Conservation (phyloP, 2,797 vertebrate species). For the Microctenopoma lineatum region DNA sequence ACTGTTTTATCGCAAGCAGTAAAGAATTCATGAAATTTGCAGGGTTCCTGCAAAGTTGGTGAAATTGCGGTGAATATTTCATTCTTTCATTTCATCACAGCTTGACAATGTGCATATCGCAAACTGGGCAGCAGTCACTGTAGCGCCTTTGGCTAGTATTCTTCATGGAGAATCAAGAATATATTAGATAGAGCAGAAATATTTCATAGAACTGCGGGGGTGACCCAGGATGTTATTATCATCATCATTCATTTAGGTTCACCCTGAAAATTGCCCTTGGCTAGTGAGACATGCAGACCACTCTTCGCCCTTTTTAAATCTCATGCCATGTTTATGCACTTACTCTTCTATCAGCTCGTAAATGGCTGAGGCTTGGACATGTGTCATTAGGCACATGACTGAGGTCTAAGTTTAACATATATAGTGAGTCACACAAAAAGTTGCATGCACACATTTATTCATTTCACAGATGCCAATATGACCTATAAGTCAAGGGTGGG, state of each 20-base stretch:
- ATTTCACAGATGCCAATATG: slow-evolving; percentile 58
- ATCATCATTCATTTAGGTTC: slow-evolving; percentile 69
- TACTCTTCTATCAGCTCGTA: slow-evolving; percentile 30
- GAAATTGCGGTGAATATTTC: slow-evolving; percentile 65
- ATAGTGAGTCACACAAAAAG: slow-evolving; percentile 19
- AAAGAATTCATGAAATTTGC: slow-evolving; percentile 55
- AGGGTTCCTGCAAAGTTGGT: slow-evolving; percentile 38
- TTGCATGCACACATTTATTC: slow-evolving; percentile 54
- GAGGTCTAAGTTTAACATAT: slow-evolving; percentile 19
- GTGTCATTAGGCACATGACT: slow-evolving; percentile 40
- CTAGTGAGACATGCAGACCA: slow-evolving; percentile 54
- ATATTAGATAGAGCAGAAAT: slow-evolving; percentile 50
- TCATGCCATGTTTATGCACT: slow-evolving; percentile 56
- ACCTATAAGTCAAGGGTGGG: slow-evolving; percentile 48
- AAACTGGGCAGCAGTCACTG: slow-evolving; percentile 28
- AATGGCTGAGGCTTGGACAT: slow-evolving; percentile 16
- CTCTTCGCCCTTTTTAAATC: slow-evolving; percentile 57
- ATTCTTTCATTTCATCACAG: slow-evolving; percentile 50
- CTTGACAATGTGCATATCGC: slow-evolving; percentile 19
- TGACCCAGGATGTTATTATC: slow-evolving; percentile 66
- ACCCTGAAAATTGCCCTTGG: slow-evolving; percentile 63
- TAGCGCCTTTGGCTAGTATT: slow-evolving; percentile 29
- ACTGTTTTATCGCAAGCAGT: slow-evolving; percentile 57
- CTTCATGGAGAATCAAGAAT: slow-evolving; percentile 62
- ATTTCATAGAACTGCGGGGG: slow-evolving; percentile 49